These are phyloP conservation scores for Anolis sagrei DNA, from an alignment of 2,113 vertebrate species.

Conservation along the genomic window DNA sequence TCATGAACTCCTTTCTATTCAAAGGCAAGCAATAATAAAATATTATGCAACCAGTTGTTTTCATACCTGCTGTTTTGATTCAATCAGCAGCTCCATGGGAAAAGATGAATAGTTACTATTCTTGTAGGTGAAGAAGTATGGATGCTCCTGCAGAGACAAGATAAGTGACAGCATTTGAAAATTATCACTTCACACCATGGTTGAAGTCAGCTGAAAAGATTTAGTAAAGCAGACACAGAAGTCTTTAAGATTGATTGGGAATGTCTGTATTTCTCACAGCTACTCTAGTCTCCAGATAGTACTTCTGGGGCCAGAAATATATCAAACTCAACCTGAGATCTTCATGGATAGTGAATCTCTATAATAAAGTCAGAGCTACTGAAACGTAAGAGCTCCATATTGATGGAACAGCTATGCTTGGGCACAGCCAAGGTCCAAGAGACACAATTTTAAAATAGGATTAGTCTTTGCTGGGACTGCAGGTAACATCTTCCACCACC, in stretches of 20 bases:
- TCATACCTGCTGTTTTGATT: constrained; percentile 63
- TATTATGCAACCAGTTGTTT: constrained; percentile 14
- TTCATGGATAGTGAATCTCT: neutral
- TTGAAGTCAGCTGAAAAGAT: constrained; percentile 26
- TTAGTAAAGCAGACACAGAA: neutral
- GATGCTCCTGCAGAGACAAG: constrained; percentile 70
- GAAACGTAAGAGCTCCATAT: neutral
- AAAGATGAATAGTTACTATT: constrained; percentile 73
- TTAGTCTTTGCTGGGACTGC: no score
- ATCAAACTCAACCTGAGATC: neutral
- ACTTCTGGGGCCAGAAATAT: neutral
- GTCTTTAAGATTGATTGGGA: neutral
- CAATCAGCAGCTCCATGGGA: neutral
- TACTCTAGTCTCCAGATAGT: neutral
- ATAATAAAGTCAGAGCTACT: neutral
- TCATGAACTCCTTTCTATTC: neutral
- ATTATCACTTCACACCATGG: neutral
- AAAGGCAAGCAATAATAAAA: neutral
- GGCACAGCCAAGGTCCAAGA: neutral
- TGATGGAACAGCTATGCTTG: neutral
- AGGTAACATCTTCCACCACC: no score
- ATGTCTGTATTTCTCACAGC: neutral
- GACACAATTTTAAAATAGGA: no score
- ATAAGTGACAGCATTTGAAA: constrained; percentile 3
- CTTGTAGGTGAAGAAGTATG: constrained; percentile 75